Percentiles rank a stretch among this genome's conserved stretches.
Conservation (phyloP, 1,140 invertebrate species). For the honey bee (Apis mellifera) region Amel_HAv3.1 CM009931.2:17322001-17322500, state of each 20-base stretch:
- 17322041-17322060: slow-evolving; percentile 4
- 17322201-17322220: too few species aligned
- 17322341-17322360: too few species aligned
- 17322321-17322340: not conserved
- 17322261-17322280: too few species aligned
- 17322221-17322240: too few species aligned
- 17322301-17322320: too few species aligned
- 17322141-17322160: too few species aligned
- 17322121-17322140: not conserved
- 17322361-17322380: not conserved
- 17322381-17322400: not conserved
- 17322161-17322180: too few species aligned
- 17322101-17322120: not conserved
- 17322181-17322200: too few species aligned
- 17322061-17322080: not conserved
- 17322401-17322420: not conserved
- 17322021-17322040: not conserved
- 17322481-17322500: not conserved
- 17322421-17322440: not conserved
- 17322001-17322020: slow-evolving; percentile 3
- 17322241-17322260: too few species aligned
- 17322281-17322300: too few species aligned
- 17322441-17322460: slow-evolving; percentile 10
- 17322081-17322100: not conserved
- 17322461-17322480: not conserved